Evolutionary conservation across 2,797 vertebrate genomes (phyloP), one percentile per base, ranked within the genome.

Genomic region (Phoxinus dragarum): DNA sequence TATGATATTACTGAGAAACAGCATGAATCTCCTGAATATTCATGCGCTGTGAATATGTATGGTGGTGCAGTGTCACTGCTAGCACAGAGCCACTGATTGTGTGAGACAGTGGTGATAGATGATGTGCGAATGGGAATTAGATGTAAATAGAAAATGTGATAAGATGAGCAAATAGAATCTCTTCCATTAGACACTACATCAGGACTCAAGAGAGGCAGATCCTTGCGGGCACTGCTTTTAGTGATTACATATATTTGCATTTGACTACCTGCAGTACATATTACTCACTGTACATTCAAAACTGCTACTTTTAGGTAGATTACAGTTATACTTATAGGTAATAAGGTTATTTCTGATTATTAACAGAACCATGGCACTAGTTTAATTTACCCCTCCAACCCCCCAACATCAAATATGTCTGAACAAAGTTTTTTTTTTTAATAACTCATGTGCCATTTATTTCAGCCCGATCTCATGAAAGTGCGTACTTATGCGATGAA

Each of bases 61-160:
- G 84, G 77, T 84, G 64, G 77, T 84, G 64, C n/a, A 42, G 5
- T 86, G 88, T 88, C 88, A 88, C 72, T 42, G 56, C 85, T 56
- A 85, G 84, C 81, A 84, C 85, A 38, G 68, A 84, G 69, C 75
- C 76, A 78, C 82, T 85, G 88, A 90, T 89, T 87, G 86, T 84
- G 87, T 78, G 84, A 86, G 87, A 89, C 69, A 84, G 80, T 66
- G 47, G 68, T 86, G 87, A 90, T 88, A 86, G 87, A 89, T 87
- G 82, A 77, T 74, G 81, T 84, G 80, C 16, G 86, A 88, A 90
- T 89, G 86, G 59, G 83, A 87, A 89, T 89, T 79, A 89, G 90
- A 87, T 90, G 84, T 88, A 89, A 90, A 89, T 87, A 81, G 83
- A 54, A 77, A 82, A 73, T 84, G 87, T 86, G 89, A 88, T 89